Conservation (phyloP, 2,113 vertebrate genomes). For the Psittacus erithacus region DNA sequence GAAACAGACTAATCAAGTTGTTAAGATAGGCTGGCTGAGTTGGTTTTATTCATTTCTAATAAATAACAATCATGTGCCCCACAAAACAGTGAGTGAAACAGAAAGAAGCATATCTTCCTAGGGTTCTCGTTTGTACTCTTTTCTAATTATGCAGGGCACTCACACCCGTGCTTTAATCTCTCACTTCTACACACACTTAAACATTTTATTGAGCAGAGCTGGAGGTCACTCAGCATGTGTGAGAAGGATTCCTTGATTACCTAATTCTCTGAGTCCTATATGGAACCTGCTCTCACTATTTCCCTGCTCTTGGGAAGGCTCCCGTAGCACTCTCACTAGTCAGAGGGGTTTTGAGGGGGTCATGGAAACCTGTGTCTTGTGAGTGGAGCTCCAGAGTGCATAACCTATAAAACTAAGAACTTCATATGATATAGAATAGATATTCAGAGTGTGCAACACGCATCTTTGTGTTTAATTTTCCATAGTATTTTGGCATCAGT, state of each 20-base stretch:
- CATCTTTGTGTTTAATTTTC: not conserved
- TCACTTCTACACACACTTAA: not conserved
- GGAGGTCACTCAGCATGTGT: not conserved
- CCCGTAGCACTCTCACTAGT: not conserved
- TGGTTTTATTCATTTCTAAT: not conserved
- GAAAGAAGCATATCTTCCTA: not conserved
- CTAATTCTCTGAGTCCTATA: not conserved
- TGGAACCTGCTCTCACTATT: not conserved
- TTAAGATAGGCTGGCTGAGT: not conserved
- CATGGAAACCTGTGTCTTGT: not conserved
- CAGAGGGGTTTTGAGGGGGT: not conserved
- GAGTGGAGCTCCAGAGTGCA: not conserved
- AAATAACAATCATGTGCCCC: not conserved
- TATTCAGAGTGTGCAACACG: not conserved
- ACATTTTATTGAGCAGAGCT: not conserved
- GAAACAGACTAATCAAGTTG: not conserved
- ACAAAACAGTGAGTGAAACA: not conserved
- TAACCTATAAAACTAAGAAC: not conserved
- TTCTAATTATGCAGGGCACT: not conserved
- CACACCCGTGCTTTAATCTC: not conserved
- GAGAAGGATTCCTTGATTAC: not conserved
- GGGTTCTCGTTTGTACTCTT: not conserved
- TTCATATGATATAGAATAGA: not conserved
- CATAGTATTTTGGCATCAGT: not conserved
- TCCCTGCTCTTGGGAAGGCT: not conserved